Evolutionary conservation across 2,113 vertebrate genomes (phyloP).

Genomic region (Carassius auratus): DNA sequence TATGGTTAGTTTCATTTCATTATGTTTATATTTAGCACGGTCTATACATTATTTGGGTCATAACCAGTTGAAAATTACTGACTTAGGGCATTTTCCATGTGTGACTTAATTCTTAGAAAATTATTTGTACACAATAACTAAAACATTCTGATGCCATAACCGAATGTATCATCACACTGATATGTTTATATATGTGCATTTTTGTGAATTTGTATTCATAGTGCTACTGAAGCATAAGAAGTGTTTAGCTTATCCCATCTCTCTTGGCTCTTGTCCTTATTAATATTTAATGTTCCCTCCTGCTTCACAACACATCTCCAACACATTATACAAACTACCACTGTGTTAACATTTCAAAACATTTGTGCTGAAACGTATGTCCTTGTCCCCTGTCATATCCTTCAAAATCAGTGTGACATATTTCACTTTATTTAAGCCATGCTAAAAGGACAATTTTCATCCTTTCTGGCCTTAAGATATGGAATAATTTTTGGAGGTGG

Average conservation of each 20-base stretch:
- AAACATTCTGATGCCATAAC: background rate
- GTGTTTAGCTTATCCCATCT: slow-evolving; percentile 18
- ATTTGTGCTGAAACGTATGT: background rate
- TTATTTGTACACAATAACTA: background rate
- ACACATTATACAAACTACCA: slow-evolving; percentile 35
- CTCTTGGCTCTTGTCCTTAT: slow-evolving; percentile 32
- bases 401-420: slow-evolving; percentile 1
- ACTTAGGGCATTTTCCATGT: background rate
- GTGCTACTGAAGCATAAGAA: slow-evolving; percentile 6
- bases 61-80: background rate
- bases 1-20: background rate
- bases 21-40: background rate
- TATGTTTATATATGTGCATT: slow-evolving; percentile 21
- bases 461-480: background rate
- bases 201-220: slow-evolving; percentile 8
- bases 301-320: background rate
- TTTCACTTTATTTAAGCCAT: background rate
- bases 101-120: background rate
- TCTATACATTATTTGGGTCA: background rate
- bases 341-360: slow-evolving; percentile 20
- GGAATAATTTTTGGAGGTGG: slow-evolving; percentile 1
- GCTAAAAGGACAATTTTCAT: background rate
- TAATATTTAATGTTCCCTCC: slow-evolving; percentile 28
- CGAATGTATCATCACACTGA: background rate
- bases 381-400: slow-evolving; percentile 3